Evolutionary conservation across 92 coral and sea anemone species (phyloP).

Genomic region (Phenganax marumi): DNA sequence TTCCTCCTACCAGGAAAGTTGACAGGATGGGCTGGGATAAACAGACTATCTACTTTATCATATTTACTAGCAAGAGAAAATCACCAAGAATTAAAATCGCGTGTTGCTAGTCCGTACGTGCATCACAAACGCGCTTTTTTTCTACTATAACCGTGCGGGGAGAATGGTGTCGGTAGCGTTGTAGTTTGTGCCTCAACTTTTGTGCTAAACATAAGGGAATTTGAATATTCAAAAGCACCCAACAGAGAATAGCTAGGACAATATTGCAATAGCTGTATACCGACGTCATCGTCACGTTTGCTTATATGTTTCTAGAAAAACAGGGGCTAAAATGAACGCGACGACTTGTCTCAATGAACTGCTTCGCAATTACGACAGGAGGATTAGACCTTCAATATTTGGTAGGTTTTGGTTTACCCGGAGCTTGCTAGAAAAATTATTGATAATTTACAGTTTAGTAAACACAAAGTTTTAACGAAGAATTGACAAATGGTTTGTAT

Average conservation of each 20-base stretch:
- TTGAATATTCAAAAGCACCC: too few species aligned
- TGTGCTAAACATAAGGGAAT: too few species aligned
- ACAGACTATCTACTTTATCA: not conserved
- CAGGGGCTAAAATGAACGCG: constrained; percentile 52
- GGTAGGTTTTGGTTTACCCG: constrained; percentile 52
- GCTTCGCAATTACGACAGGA: constrained; percentile 64
- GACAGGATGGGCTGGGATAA: too few species aligned
- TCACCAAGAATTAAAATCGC: not conserved
- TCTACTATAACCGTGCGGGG: too few species aligned
- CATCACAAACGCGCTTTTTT: too few species aligned
- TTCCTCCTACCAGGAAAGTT: too few species aligned
- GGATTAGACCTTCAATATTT: constrained; percentile 80
- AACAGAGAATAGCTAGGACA: too few species aligned
- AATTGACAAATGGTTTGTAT: constrained; percentile 1
- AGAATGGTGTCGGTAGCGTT: too few species aligned
- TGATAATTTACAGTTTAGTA: not conserved
- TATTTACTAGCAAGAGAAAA: not conserved
- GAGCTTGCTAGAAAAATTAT: not conserved
- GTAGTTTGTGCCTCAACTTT: too few species aligned
- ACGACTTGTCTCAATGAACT: constrained; percentile 58
- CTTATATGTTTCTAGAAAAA: constrained; percentile 16
- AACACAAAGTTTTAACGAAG: too few species aligned
- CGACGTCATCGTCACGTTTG: not conserved
- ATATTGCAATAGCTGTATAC: too few species aligned
- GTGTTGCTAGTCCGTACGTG: too few species aligned